phyloP scores from a whole-genome alignment of 2,888 invertebrate species.

The Caradrina clavipalpis region DNA sequence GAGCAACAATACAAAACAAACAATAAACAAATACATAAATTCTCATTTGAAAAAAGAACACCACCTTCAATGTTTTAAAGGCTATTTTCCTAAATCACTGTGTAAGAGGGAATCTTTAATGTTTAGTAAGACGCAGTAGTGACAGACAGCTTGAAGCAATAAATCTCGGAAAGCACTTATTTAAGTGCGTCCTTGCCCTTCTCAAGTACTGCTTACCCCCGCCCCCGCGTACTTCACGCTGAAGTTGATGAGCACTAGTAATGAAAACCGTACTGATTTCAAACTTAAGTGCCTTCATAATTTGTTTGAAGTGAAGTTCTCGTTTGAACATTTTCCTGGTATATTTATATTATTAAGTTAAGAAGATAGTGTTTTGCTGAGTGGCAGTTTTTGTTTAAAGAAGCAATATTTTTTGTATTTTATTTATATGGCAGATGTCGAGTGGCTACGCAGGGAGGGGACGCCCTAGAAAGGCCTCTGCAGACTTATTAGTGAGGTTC shows the following conservation, averaged over 20 bases:
- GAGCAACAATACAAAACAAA: too few relatives aligned
- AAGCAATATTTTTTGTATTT: not conserved
- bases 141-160: conserved; percentile 45
- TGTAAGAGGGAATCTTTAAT: conserved; percentile 21
- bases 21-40: too few relatives aligned
- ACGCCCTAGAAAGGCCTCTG: too few relatives aligned
- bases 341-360: not conserved
- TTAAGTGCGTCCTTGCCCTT: conserved; percentile 60
- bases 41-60: too few relatives aligned
- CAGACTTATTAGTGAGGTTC: too few relatives aligned
- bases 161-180: conserved; percentile 51
- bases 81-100: not conserved
- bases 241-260: conserved; percentile 13
- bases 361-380: not conserved
- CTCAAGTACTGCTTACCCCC: conserved; percentile 13
- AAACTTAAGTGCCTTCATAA: conserved; percentile 19
- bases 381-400: not conserved
- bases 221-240: conserved; percentile 32
- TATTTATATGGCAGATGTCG: too few relatives aligned
- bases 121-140: conserved; percentile 31
- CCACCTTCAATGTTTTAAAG: not conserved
- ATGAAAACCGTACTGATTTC: conserved; percentile 16
- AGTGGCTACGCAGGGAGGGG: too few relatives aligned
- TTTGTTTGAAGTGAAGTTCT: conserved; percentile 1
- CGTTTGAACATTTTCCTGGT: not conserved